Evolutionary conservation across 2,113 vertebrate species (phyloP).

Genomic region (Varanus komodoensis): DNA sequence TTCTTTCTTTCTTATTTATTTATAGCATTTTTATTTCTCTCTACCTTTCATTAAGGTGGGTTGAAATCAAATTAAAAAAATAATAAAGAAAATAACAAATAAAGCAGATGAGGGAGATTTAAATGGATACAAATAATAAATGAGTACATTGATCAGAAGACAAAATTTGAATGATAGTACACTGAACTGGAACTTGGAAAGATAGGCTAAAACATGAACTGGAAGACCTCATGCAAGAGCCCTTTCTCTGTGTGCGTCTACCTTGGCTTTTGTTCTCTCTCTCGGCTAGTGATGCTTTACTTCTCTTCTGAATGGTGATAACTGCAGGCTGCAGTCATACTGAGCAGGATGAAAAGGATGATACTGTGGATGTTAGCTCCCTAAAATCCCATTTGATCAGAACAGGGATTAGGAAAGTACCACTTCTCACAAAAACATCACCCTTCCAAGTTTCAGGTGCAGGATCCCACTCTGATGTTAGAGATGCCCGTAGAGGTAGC

Average conservation of each 20-base stretch:
- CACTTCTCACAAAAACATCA: not conserved
- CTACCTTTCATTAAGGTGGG: too few species aligned
- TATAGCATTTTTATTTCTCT: too few species aligned
- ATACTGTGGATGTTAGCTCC: too few species aligned
- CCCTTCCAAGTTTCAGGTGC: not conserved
- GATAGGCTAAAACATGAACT: slow-evolving; percentile 63
- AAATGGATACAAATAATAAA: slow-evolving; percentile 49
- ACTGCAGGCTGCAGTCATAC: too few species aligned
- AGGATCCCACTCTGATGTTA: not conserved
- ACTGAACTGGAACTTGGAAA: slow-evolving; percentile 37
- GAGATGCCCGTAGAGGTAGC: too few species aligned
- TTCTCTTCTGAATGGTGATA: too few species aligned
- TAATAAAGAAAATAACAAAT: not conserved
- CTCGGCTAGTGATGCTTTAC: too few species aligned
- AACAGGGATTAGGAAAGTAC: not conserved
- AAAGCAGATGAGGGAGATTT: not conserved
- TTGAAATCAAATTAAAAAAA: too few species aligned
- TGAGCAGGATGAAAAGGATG: too few species aligned
- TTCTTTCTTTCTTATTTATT: too few species aligned
- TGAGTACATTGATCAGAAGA: slow-evolving; percentile 59
- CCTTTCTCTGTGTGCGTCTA: not conserved
- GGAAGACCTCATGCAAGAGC: slow-evolving; percentile 34
- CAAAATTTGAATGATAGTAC: slow-evolving; percentile 41
- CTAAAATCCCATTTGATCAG: too few species aligned
- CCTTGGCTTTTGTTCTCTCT: too few species aligned